Conservation (phyloP, 2,797 vertebrate species). For the Discoglossus pictus region DNA sequence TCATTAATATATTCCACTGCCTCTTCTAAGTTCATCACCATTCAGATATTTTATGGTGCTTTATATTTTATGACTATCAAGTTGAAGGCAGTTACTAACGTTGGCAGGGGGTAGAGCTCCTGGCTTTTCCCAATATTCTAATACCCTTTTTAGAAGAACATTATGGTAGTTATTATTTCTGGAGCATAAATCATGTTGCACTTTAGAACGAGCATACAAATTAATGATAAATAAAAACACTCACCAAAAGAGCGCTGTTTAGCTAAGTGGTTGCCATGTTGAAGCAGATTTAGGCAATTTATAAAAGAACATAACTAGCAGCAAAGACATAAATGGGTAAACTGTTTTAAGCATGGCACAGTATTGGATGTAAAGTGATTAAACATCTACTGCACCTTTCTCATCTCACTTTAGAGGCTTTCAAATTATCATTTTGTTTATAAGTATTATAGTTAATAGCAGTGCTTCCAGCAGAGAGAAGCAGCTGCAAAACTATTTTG, state of each 20-base stretch:
- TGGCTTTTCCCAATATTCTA: constrained; percentile 46
- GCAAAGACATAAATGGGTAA: constrained; percentile 31
- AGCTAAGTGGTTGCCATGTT: constrained; percentile 31
- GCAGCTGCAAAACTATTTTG: constrained; percentile 68
- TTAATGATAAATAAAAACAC: constrained; percentile 36
- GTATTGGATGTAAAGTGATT: constrained; percentile 55
- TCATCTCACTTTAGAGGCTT: constrained; percentile 57
- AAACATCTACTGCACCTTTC: constrained; percentile 55
- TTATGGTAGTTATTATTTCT: constrained; percentile 37
- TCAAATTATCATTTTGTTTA: constrained; percentile 65
- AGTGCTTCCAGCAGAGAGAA: constrained; percentile 69
- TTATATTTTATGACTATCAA: constrained; percentile 42
- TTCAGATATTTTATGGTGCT: constrained; percentile 17
- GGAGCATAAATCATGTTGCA: constrained; percentile 38
- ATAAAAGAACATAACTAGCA: constrained; percentile 30
- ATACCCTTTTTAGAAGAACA: constrained; percentile 33
- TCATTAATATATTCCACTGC: constrained; percentile 27
- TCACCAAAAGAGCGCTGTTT: constrained; percentile 25
- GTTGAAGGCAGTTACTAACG: constrained; percentile 33
- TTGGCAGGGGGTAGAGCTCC: constrained; percentile 36
- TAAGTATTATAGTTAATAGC: constrained; percentile 62
- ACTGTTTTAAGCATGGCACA: constrained; percentile 20
- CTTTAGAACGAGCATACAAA: constrained; percentile 36
- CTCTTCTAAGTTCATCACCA: constrained; percentile 13
- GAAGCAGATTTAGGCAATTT: constrained; percentile 23